A percentile compares a stretch with the other conserved stretches of the same genome.
phyloP scores from a whole-genome alignment of 2,888 invertebrate species.

The Leptodirus hochenwartii region DNA sequence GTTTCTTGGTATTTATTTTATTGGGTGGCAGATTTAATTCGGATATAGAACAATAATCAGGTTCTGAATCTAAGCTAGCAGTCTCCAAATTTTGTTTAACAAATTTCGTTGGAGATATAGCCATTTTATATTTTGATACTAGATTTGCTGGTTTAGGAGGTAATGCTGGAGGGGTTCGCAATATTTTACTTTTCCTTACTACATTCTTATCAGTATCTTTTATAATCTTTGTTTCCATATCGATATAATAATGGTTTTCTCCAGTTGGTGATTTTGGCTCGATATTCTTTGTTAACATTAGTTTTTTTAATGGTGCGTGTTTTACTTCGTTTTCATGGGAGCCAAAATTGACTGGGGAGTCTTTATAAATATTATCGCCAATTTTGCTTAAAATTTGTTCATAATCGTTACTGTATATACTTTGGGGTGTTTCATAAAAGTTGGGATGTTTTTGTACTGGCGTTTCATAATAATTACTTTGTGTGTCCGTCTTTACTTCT shows the following conservation, averaged over 20 bases:
- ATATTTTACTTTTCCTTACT: conserved; percentile 31
- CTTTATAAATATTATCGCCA: conserved; percentile 21
- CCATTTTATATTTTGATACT: conserved; percentile 43
- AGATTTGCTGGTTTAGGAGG: conserved; percentile 64
- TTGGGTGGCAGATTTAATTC: conserved; percentile 38
- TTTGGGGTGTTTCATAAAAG: conserved; percentile 47
- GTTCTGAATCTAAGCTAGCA: conserved; percentile 32
- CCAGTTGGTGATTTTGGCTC: conserved; percentile 32
- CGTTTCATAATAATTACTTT: conserved; percentile 26
- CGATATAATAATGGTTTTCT: conserved; percentile 39
- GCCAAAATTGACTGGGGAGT: conserved; percentile 7
- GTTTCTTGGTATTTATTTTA: conserved; percentile 17
- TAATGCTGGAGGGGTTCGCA: conserved; percentile 52
- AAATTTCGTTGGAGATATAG: conserved; percentile 14
- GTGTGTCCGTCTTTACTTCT: conserved; percentile 11
- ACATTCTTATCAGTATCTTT: conserved; percentile 16
- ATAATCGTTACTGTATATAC: conserved; percentile 57
- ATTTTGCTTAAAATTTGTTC: conserved; percentile 43
- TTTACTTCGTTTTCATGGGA: conserved; percentile 7
- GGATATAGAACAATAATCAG: conserved; percentile 61
- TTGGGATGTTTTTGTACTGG: conserved; percentile 28
- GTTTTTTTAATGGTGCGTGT: conserved; percentile 34
- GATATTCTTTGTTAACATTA: conserved; percentile 33
- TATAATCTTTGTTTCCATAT: conserved; percentile 32
- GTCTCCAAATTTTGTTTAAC: no score